phyloP scores from a whole-genome alignment of 1,140 invertebrate genomes.

The Micrasema longulum region DNA sequence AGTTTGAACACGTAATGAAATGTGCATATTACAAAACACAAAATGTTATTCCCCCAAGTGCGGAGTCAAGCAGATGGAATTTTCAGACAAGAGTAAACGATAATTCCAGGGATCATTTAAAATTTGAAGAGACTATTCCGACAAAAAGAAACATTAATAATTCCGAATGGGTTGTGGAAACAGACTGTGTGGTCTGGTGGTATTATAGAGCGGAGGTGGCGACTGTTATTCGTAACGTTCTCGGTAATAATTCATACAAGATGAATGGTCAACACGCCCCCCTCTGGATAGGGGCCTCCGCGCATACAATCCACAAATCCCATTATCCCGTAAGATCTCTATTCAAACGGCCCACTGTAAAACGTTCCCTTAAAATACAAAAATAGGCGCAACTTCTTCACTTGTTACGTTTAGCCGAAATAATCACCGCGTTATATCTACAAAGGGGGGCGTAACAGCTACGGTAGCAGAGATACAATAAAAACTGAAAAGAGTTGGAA shows the following conservation, averaged over 20 bases:
- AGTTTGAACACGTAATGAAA: no score
- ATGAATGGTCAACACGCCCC: conserved; percentile 11
- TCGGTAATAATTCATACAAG: conserved; percentile 13
- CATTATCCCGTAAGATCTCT: background rate
- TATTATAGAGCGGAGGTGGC: background rate
- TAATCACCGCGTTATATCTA: no score
- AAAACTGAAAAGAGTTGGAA: conserved; percentile 4
- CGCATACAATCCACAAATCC: background rate
- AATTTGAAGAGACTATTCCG: no score
- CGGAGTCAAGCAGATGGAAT: no score
- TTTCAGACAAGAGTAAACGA: no score
- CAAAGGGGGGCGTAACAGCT: no score
- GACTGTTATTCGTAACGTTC: conserved; percentile 9
- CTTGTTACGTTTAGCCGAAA: conserved; percentile 1
- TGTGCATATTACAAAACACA: no score
- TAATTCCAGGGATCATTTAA: no score
- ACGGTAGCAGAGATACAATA: conserved; percentile 4
- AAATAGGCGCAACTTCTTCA: background rate
- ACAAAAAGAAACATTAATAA: conserved; percentile 17
- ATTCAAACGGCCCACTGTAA: background rate
- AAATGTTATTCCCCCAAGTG: no score
- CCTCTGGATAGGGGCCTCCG: no score
- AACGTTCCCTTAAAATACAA: background rate
- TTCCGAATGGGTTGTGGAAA: background rate
- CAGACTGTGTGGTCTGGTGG: conserved; percentile 2